Conservation (phyloP, 2,888 invertebrate species). For the Cynaeus angustus region DNA sequence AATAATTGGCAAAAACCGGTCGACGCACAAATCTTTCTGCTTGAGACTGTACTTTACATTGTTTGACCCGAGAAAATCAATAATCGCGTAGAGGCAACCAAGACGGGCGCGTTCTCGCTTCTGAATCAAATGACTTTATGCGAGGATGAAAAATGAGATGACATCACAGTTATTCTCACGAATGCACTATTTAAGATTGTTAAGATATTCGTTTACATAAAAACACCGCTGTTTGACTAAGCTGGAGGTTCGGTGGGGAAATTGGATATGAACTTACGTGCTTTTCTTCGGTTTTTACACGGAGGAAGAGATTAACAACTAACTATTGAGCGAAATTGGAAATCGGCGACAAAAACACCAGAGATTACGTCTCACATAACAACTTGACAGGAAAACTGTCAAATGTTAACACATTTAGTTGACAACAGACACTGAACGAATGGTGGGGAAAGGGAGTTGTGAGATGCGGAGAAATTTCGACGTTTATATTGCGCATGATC, state of each 20-base stretch:
- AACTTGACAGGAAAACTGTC: constrained; percentile 43
- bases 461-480: constrained; percentile 27
- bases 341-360: constrained; percentile 16
- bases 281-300: background rate
- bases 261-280: constrained; percentile 23
- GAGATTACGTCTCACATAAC: constrained; percentile 38
- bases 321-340: constrained; percentile 14
- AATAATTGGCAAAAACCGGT: constrained; percentile 24
- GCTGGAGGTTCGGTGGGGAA: constrained; percentile 11
- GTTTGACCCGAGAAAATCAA: constrained; percentile 59
- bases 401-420: constrained; percentile 40
- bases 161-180: constrained; percentile 17
- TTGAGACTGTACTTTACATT: constrained; percentile 56
- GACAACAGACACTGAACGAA: constrained; percentile 35
- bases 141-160: background rate
- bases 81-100: constrained; percentile 48
- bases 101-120: constrained; percentile 45
- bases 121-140: background rate
- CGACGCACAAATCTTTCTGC: constrained; percentile 49
- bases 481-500: constrained; percentile 27
- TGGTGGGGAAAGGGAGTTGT: constrained; percentile 24
- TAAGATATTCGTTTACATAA: constrained; percentile 14
- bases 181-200: background rate
- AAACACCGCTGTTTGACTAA: constrained; percentile 3
- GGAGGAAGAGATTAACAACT: constrained; percentile 6